Base-by-base conservation (phyloP, 2,888 invertebrate species). In the Poecilobothrus nobilitatus region DNA sequence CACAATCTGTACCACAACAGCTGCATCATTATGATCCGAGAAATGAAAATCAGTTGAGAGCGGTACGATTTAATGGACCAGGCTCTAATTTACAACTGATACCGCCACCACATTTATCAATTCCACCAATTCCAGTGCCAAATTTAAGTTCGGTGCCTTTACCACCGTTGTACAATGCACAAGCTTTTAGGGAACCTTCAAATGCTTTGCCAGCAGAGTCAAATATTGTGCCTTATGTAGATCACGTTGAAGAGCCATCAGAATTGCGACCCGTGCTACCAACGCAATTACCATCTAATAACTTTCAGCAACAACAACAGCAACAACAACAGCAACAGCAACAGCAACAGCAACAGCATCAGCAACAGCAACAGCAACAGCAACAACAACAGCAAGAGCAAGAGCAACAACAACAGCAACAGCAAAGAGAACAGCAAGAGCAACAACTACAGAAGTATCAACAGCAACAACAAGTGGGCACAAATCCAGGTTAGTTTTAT, bases 141-240 rank as follows among this genome's bases (percentile, higher is more conserved):
- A 87, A 87, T 76, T 78, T 90, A 53, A 89, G 87, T 74, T 83
- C 85, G 65, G 84, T 85, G 37, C 85, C 86, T 12, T 76, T 87
- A 72, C 86, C 88, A 7, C 87, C 89, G 18, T 82, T 90, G 68
- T 88, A 86, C 75, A 85, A 86, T 75, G 85, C 87, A 4, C 74
- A 76, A 22, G 66, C 1, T 33, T 63, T 63, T 63, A 63, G 9
- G 15, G 63, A 27, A 53, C 68, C 70, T 67, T 66, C 33, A 63
- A 67, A 63, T 20, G 62, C 71, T 6, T 70, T 71, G 0, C 73
- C 72, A n/a, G 72, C 76, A 37, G 66, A 71, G 1, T 75, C 76
- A 8, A 74, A 76, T 18, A 73, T 76, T 44, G 73, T 77, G 7
- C 72, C 71, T 61, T 75, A 75, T 63, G 33, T 69, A 1, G 80